Conservation (phyloP, 2,888 invertebrate genomes). For the Portevinia maculata region DNA sequence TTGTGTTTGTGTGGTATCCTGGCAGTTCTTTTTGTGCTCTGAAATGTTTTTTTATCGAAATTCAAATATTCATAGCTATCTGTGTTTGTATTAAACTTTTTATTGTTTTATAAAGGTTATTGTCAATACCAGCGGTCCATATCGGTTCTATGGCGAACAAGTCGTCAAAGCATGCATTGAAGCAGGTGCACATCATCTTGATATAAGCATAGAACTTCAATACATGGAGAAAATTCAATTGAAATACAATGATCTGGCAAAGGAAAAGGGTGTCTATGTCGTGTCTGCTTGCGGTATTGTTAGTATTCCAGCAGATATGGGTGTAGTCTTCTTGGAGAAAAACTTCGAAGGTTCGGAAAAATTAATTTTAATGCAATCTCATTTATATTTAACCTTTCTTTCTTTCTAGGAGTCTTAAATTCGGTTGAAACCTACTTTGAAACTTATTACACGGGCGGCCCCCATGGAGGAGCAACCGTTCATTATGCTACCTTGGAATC, state of each 20-base stretch:
- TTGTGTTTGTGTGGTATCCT: no score
- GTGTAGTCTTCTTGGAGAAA: slow-evolving; percentile 89
- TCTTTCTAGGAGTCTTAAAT: slow-evolving; percentile 86
- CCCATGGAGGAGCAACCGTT: slow-evolving; percentile 83
- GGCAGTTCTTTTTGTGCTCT: no score
- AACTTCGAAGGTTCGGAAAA: slow-evolving; percentile 88
- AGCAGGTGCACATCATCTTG: slow-evolving; percentile 92
- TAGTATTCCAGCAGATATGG: slow-evolving; percentile 95
- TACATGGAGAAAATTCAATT: slow-evolving; percentile 94
- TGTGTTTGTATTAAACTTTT: no score
- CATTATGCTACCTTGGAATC: slow-evolving; percentile 97
- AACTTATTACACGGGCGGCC: slow-evolving; percentile 78
- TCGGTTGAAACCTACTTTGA: slow-evolving; percentile 89
- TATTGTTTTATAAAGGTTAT: slow-evolving; percentile 82
- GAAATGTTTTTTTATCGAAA: no score
- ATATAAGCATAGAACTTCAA: slow-evolving; percentile 96
- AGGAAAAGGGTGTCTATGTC: slow-evolving; percentile 92
- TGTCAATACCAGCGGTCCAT: slow-evolving; percentile 97
- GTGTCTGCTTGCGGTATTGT: slow-evolving; percentile 97
- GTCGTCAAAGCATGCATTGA: slow-evolving; percentile 95
- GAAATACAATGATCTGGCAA: slow-evolving; percentile 89
- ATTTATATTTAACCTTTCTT: slow-evolving; percentile 49
- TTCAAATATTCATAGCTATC: no score
- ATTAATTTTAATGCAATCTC: background rate
- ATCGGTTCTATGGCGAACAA: slow-evolving; percentile 92